Evolutionary conservation across 2,113 vertebrate genomes (phyloP).

Genomic region (Tachycineta bicolor): DNA sequence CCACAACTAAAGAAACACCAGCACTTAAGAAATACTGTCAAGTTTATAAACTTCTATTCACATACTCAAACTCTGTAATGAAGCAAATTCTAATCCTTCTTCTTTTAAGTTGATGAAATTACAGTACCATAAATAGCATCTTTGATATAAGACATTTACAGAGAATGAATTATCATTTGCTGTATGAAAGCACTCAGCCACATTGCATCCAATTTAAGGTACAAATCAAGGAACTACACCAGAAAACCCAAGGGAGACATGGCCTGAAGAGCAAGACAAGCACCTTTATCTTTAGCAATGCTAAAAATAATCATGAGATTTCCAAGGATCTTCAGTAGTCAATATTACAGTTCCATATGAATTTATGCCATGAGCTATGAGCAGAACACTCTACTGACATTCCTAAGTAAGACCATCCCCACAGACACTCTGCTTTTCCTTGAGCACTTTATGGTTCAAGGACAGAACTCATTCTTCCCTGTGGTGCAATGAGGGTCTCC

Average conservation of each 20-base stretch:
- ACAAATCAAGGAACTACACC: not conserved
- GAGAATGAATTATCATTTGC: not conserved
- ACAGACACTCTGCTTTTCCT: not conserved
- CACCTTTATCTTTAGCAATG: fast-evolving
- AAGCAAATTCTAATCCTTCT: conserved; percentile 39
- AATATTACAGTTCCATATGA: not conserved
- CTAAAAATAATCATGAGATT: not conserved
- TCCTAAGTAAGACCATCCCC: not conserved
- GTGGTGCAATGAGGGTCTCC: not conserved
- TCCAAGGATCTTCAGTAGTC: not conserved
- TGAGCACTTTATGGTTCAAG: not conserved
- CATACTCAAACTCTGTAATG: not conserved
- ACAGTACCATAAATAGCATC: conserved; percentile 22
- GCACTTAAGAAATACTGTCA: conserved; percentile 16
- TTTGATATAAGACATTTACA: conserved; percentile 19
- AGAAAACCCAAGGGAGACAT: not conserved
- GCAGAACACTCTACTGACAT: not conserved
- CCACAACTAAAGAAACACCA: not conserved
- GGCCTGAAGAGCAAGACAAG: not conserved
- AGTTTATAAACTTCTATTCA: conserved; percentile 41
- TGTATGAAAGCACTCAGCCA: not conserved
- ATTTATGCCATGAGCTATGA: not conserved
- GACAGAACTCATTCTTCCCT: not conserved
- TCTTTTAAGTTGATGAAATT: conserved; percentile 22
- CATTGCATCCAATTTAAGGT: not conserved